A percentile compares a stretch with the other conserved stretches of the same genome.
phyloP scores from a whole-genome alignment of 2,113 vertebrate genomes.

The Rhegmatorhina hoffmannsi region DNA sequence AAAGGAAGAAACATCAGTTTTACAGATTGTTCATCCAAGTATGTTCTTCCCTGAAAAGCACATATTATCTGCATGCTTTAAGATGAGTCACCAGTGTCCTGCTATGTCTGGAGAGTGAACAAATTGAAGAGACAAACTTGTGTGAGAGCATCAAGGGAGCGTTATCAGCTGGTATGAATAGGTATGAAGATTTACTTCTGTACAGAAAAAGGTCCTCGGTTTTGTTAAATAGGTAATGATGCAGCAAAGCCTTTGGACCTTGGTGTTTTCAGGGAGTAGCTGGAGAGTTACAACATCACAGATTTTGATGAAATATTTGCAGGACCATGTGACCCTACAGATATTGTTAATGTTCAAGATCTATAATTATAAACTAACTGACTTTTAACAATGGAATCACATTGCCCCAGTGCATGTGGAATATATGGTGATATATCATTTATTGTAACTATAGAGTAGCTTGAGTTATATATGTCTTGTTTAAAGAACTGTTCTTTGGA shows the following conservation, averaged over 20 bases:
- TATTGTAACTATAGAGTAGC: background rate
- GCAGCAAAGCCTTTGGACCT: background rate
- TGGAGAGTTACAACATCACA: background rate
- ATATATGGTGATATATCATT: background rate
- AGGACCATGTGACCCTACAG: background rate
- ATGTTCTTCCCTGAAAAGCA: slow-evolving; percentile 41
- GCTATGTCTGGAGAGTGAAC: background rate
- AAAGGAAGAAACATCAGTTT: slow-evolving; percentile 51
- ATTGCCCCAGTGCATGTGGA: background rate
- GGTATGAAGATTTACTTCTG: background rate
- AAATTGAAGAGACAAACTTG: slow-evolving; percentile 15
- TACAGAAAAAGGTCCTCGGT: background rate
- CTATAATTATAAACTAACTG: background rate
- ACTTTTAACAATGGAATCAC: background rate
- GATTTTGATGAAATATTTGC: background rate
- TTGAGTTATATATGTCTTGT: background rate
- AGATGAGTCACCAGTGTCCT: slow-evolving; percentile 36
- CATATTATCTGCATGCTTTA: slow-evolving; percentile 7
- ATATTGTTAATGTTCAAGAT: background rate
- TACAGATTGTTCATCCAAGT: slow-evolving; percentile 51
- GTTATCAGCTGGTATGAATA: background rate
- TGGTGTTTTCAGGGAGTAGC: background rate
- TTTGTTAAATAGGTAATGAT: background rate
- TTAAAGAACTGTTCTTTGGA: background rate
- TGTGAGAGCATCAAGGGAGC: background rate